phyloP scores from a whole-genome alignment of 2,113 vertebrate genomes.

The Dipodomys stephensi region DNA sequence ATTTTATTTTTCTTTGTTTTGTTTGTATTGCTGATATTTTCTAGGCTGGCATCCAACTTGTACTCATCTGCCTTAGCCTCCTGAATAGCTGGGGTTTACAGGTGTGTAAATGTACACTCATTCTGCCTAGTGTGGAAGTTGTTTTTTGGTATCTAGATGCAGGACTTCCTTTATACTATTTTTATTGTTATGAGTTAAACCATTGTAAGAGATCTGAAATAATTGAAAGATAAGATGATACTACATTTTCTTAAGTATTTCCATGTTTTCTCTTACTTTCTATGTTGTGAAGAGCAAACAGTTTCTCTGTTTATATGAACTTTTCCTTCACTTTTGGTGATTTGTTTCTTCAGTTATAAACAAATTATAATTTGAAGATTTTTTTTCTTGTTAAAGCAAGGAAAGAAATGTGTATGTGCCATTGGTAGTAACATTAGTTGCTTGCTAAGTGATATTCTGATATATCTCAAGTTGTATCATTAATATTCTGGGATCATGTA shows the following conservation, averaged over 20 bases:
- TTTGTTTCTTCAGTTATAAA: constrained; percentile 13
- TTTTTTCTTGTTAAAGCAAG: constrained; percentile 12
- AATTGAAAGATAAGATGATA: background rate
- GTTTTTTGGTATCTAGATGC: background rate
- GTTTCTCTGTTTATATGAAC: background rate
- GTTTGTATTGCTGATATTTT: no score
- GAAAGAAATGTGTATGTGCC: background rate
- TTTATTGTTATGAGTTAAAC: constrained; percentile 16
- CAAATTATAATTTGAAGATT: constrained; percentile 7
- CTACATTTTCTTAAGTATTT: constrained; percentile 10
- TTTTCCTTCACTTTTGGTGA: background rate
- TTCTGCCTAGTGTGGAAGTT: background rate
- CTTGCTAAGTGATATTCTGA: background rate
- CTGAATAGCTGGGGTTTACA: no score
- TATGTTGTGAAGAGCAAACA: background rate
- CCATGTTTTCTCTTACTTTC: constrained; percentile 17
- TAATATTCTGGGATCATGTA: constrained; percentile 54
- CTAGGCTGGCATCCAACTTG: no score
- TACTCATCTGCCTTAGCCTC: no score
- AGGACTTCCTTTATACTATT: background rate
- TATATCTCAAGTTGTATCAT: background rate
- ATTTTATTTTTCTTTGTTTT: no score
- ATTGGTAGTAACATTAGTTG: constrained; percentile 6
- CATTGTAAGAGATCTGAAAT: background rate
- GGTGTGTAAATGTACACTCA: background rate